A percentile compares a stretch with the other conserved stretches of the same genome.
Evolutionary conservation across 2,113 vertebrate genomes (phyloP).

Genomic region (Thamnaconus septentrionalis): DNA sequence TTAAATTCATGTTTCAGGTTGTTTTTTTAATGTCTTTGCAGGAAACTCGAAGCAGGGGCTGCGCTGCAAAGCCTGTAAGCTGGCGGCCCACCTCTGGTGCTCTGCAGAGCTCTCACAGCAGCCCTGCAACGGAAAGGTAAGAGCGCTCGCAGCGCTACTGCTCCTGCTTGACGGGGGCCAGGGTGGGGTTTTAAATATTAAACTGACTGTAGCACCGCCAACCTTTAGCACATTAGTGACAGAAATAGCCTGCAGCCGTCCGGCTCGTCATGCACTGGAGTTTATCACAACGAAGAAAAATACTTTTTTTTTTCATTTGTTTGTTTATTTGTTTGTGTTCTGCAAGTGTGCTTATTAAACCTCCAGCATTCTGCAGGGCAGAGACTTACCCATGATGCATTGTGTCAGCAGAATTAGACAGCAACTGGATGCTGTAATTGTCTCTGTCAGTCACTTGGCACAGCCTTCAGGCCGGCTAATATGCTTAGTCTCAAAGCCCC

Average conservation of each 20-base stretch:
- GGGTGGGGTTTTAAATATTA: constrained; percentile 14
- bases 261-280: neutral
- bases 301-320: constrained; percentile 18
- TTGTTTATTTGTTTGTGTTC: constrained; percentile 13
- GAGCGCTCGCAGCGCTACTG: neutral
- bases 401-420: constrained; percentile 47
- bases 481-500: constrained; percentile 47
- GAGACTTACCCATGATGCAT: constrained; percentile 23
- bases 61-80: constrained; percentile 87
- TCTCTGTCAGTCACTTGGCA: constrained; percentile 33
- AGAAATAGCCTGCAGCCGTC: neutral
- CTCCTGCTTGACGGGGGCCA: neutral
- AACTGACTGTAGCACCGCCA: neutral
- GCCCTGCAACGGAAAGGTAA: constrained; percentile 84
- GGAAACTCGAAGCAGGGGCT: constrained; percentile 90
- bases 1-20: neutral
- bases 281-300: neutral
- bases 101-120: constrained; percentile 86
- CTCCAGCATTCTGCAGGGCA: constrained; percentile 14
- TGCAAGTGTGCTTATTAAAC: neutral
- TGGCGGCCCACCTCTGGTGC: constrained; percentile 88
- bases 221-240: no score
- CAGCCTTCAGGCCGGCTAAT: constrained; percentile 38
- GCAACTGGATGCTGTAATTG: constrained; percentile 53
- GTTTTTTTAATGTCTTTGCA: constrained; percentile 46